Evolutionary conservation across 2,888 invertebrate genomes (phyloP).

Genomic region (Torymus tubicola): DNA sequence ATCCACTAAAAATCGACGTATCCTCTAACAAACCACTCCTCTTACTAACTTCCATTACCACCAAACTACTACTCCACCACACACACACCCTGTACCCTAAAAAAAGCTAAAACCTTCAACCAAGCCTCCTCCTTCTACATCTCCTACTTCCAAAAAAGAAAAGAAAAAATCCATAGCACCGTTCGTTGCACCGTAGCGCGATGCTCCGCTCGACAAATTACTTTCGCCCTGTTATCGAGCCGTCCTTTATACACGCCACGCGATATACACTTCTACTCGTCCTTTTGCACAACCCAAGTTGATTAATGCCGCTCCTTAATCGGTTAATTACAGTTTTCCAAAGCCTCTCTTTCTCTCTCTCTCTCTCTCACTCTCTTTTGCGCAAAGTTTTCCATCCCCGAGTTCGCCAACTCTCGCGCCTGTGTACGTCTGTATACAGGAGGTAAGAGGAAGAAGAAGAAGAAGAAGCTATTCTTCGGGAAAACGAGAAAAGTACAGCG

Average conservation of each 20-base stretch:
- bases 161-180: too few relatives aligned
- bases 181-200: neutral
- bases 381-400: neutral
- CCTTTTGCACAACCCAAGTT: conserved; percentile 8
- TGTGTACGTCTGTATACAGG: too few relatives aligned
- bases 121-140: too few relatives aligned
- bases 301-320: conserved; percentile 44
- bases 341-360: conserved; percentile 13
- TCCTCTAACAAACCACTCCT: too few relatives aligned
- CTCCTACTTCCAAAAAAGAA: too few relatives aligned
- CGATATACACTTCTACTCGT: neutral
- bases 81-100: too few relatives aligned
- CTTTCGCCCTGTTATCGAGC: conserved; percentile 36
- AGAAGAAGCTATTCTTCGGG: conserved; percentile 27
- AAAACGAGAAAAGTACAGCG: conserved; percentile 43
- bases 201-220: conserved; percentile 13
- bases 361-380: too few relatives aligned
- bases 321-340: conserved; percentile 45
- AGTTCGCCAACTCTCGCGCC: conserved; percentile 16
- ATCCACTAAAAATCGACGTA: too few relatives aligned
- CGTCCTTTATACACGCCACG: neutral
- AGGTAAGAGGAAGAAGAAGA: too few relatives aligned
- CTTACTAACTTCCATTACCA: too few relatives aligned
- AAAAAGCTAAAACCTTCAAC: too few relatives aligned
- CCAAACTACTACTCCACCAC: too few relatives aligned